phyloP scores from a whole-genome alignment of 2,113 vertebrate species.

The Psettodes erumei region DNA sequence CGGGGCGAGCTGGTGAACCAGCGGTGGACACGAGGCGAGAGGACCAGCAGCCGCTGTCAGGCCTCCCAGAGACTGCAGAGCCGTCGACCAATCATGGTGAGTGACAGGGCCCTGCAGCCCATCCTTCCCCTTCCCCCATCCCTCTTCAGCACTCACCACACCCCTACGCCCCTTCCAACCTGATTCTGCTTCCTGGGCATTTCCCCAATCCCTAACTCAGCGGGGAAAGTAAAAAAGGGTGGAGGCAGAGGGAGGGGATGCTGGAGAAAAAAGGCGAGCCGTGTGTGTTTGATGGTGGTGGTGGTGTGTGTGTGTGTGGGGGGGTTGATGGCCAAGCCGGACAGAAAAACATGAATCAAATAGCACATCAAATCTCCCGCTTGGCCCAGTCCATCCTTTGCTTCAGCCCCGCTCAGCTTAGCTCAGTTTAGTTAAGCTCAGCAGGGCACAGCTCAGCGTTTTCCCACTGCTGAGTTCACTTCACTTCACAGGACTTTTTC shows the following conservation, averaged over 20 bases:
- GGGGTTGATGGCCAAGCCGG: conserved; percentile 15
- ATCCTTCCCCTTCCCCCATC: background rate
- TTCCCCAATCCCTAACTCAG: conserved; percentile 71
- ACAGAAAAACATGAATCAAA: conserved; percentile 70
- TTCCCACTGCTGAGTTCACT: conserved; percentile 71
- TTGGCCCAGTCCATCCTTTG: conserved; percentile 50
- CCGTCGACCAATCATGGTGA: conserved; percentile 89
- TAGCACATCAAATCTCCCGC: conserved; percentile 59
- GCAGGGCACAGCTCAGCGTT: conserved; percentile 65
- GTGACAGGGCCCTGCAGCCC: conserved; percentile 53
- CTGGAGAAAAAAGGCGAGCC: conserved; percentile 7
- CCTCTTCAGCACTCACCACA: conserved; percentile 12
- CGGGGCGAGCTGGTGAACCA: conserved; percentile 95
- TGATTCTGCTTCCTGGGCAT: conserved; percentile 75
- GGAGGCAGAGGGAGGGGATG: conserved; percentile 20
- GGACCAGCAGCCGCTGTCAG: conserved; percentile 89
- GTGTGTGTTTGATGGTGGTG: conserved; percentile 23
- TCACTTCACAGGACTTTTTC: conserved; percentile 55
- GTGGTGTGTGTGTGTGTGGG: conserved; percentile 3
- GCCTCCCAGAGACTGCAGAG: conserved; percentile 86
- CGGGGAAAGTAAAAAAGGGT: conserved; percentile 56
- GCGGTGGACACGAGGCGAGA: conserved; percentile 95
- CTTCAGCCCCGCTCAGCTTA: conserved; percentile 46
- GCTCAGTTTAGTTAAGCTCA: conserved; percentile 66
- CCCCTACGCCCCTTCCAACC: conserved; percentile 37